phyloP scores from a whole-genome alignment of 2,113 vertebrate genomes.

The Esox niger region DNA sequence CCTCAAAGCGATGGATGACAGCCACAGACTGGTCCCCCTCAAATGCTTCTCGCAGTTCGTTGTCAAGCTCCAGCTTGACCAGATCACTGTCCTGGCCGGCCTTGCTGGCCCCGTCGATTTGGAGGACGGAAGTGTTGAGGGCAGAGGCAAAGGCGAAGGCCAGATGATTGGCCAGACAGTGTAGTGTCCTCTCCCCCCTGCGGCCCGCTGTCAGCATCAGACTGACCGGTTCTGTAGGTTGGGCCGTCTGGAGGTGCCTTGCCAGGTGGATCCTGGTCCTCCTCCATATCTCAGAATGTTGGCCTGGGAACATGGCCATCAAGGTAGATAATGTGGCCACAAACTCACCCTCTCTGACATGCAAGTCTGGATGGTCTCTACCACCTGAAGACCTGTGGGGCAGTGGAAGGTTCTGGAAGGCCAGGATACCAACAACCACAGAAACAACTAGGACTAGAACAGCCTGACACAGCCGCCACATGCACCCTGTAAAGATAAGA shows the following conservation, averaged over 20 bases:
- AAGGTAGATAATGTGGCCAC: constrained; percentile 37
- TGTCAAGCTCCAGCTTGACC: constrained; percentile 84
- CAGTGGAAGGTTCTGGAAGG: constrained; percentile 12
- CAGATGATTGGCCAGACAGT: constrained; percentile 77
- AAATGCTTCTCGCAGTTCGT: constrained; percentile 76
- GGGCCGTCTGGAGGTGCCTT: constrained; percentile 76
- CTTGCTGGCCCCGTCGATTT: constrained; percentile 70
- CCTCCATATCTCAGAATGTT: constrained; percentile 80
- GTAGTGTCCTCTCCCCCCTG: constrained; percentile 73
- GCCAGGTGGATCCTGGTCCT: constrained; percentile 78
- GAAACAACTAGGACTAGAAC: constrained; percentile 39
- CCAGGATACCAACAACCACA: constrained; percentile 21
- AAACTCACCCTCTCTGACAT: constrained; percentile 29
- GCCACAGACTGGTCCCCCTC: constrained; percentile 74
- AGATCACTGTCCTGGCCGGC: constrained; percentile 72
- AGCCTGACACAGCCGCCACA: constrained; percentile 27
- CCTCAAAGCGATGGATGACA: constrained; percentile 84
- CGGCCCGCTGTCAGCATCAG: constrained; percentile 82
- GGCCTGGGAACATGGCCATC: constrained; percentile 72
- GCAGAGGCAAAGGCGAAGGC: constrained; percentile 74
- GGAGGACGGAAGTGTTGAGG: constrained; percentile 66
- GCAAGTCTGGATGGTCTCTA: neutral
- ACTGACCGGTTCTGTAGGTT: constrained; percentile 81
- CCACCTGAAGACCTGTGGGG: neutral
- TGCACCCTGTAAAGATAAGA: constrained; percentile 40